Conservation (phyloP, 1,140 invertebrate genomes). For the Saccostrea glomerata region DNA sequence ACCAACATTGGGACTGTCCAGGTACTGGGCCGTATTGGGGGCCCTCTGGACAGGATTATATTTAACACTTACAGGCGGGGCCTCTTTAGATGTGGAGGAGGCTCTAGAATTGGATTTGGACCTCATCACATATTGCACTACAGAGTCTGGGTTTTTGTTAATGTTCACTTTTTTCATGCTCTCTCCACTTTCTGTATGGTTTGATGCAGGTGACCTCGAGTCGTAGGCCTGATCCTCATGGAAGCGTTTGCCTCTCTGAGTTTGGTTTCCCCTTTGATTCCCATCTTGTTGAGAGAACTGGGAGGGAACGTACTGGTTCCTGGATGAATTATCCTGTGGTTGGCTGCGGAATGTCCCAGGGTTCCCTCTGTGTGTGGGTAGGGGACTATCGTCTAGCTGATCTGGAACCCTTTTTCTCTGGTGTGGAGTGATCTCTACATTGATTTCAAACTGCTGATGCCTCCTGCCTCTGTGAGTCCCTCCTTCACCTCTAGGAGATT, state of each 20-base stretch:
- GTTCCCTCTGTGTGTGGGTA: neutral
- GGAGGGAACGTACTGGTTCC: slow-evolving; percentile 19
- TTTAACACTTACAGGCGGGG: neutral
- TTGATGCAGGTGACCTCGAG: neutral
- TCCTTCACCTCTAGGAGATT: slow-evolving; percentile 17
- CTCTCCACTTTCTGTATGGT: neutral
- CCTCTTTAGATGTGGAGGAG: slow-evolving; percentile 11
- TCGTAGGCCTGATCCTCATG: neutral
- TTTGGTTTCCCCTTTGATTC: neutral
- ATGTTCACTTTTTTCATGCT: neutral
- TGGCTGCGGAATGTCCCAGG: neutral
- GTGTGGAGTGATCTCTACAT: slow-evolving; percentile 39
- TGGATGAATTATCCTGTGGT: neutral
- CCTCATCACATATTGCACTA: slow-evolving; percentile 55
- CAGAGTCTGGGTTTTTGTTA: neutral
- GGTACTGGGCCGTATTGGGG: neutral
- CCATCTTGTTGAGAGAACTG: slow-evolving; percentile 13
- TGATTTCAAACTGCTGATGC: slow-evolving; percentile 30
- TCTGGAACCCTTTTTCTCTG: neutral
- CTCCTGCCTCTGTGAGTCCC: neutral
- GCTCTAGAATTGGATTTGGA: slow-evolving; percentile 35
- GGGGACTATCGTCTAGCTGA: neutral
- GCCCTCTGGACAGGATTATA: neutral
- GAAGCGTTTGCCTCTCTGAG: neutral
- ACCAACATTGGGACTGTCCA: neutral